Conservation (phyloP, 2,113 vertebrate genomes). For the Paramormyrops kingsleyae region DNA sequence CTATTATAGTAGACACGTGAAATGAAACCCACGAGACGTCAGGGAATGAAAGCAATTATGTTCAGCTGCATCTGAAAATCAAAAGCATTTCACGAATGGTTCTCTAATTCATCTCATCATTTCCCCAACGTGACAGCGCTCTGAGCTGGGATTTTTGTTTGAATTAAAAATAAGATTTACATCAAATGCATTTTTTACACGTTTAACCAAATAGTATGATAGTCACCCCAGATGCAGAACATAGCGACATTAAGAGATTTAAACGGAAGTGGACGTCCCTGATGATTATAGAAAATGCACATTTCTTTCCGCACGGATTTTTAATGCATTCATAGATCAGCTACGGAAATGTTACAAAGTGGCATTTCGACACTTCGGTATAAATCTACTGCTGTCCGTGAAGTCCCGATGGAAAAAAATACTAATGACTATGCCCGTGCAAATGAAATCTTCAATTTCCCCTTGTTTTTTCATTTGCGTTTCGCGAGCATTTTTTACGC, state of each 20-base stretch:
- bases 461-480: slow-evolving; percentile 9
- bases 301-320: neutral
- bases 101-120: slow-evolving; percentile 12
- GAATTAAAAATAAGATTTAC: neutral
- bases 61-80: slow-evolving; percentile 14
- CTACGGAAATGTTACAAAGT: neutral
- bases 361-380: neutral
- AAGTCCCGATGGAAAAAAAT: neutral
- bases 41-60: slow-evolving; percentile 9
- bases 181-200: neutral
- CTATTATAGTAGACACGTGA: slow-evolving; percentile 11
- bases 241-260: too few species aligned
- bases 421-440: neutral
- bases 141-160: neutral
- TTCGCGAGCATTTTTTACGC: neutral
- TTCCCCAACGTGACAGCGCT: slow-evolving; percentile 3
- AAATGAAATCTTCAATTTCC: slow-evolving; percentile 1
- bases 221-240: neutral
- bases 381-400: neutral
- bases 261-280: neutral
- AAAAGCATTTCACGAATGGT: slow-evolving; percentile 6
- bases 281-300: neutral
- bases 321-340: neutral
- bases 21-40: neutral
- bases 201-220: neutral